Evolutionary conservation across 2,113 vertebrate species (phyloP).

Genomic region (Micronisus gabar): DNA sequence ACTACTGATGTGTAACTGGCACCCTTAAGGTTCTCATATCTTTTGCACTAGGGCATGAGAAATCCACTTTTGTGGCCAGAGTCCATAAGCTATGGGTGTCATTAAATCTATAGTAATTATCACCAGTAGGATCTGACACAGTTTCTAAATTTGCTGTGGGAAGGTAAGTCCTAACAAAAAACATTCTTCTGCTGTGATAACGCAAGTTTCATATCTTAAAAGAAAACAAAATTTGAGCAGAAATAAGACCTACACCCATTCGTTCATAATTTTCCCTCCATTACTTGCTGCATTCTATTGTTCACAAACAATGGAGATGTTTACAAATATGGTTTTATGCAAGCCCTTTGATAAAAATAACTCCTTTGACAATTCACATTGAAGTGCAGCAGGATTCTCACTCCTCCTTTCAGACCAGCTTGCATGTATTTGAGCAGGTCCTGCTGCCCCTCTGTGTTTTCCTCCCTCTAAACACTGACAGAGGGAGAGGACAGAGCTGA

Average conservation of each 20-base stretch:
- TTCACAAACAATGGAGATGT: conserved; percentile 46
- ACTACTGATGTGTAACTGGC: not conserved
- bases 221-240: not conserved
- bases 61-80: not conserved
- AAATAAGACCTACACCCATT: conserved; percentile 15
- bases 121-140: not conserved
- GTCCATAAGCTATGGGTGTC: not conserved
- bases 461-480: not conserved
- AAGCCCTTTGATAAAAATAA: conserved; percentile 44
- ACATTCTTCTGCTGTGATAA: not conserved
- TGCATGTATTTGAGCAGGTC: not conserved
- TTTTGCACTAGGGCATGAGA: not conserved
- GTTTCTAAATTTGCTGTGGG: not conserved
- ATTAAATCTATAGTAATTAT: not conserved
- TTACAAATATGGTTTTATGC: conserved; percentile 27
- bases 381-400: not conserved
- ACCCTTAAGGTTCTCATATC: not conserved
- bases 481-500: not conserved
- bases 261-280: not conserved
- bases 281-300: conserved; percentile 24
- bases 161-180: not conserved
- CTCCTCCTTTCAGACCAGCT: not conserved
- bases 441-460: not conserved
- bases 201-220: not conserved
- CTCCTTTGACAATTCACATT: not conserved